A percentile compares a stretch with the other conserved stretches of the same genome.
phyloP scores from a whole-genome alignment of 2,888 invertebrate species.

The Antitype chi region DNA sequence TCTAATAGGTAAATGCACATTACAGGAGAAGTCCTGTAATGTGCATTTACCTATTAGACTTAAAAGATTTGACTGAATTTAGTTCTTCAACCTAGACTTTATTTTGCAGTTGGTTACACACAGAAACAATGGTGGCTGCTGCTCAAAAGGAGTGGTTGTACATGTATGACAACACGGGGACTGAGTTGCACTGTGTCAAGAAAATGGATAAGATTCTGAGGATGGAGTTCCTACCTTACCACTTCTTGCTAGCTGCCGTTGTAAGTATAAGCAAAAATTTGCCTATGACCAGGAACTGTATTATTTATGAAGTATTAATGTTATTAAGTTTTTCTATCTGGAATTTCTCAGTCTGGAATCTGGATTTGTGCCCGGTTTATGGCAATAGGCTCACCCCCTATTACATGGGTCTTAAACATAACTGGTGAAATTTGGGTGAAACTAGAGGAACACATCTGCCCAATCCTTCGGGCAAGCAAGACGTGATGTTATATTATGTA shows the following conservation, averaged over 20 bases:
- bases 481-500: too few relatives aligned
- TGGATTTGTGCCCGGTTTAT: too few relatives aligned
- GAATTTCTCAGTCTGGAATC: too few relatives aligned
- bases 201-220: slow-evolving; percentile 94
- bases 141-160: slow-evolving; percentile 99
- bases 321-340: too few relatives aligned
- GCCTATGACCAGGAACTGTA: background rate
- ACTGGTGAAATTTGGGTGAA: too few relatives aligned
- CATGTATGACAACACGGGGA: slow-evolving; percentile 99
- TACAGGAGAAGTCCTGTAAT: too few relatives aligned
- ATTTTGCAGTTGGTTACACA: slow-evolving; percentile 94
- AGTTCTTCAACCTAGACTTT: background rate
- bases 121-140: slow-evolving; percentile 99
- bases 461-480: too few relatives aligned
- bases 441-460: too few relatives aligned
- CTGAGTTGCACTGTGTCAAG: slow-evolving; percentile 98
- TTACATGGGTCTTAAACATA: too few relatives aligned
- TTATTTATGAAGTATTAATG: background rate
- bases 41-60: background rate
- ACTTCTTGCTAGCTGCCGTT: slow-evolving; percentile 97
- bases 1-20: too few relatives aligned
- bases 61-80: background rate
- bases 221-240: slow-evolving; percentile 99
- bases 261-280: slow-evolving; percentile 87
- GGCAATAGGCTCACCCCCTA: too few relatives aligned